phyloP scores from a whole-genome alignment of 23 tunicate species.

The Halocynthia roretzi region DNA sequence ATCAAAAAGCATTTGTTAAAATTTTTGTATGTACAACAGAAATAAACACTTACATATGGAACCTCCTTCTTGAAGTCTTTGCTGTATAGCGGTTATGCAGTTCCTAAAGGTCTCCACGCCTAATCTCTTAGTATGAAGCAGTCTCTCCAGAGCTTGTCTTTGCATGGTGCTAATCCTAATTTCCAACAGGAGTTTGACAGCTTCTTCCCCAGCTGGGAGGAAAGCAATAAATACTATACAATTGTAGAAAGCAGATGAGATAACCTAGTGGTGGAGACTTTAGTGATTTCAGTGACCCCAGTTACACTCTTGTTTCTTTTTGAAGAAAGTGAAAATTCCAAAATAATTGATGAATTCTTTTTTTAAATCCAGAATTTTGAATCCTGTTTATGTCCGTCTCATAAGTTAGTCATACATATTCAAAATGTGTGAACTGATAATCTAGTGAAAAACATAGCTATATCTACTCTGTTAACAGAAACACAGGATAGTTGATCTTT shows the following conservation, averaged over 20 bases:
- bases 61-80: constrained; percentile 18
- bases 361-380: too few species aligned
- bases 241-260: neutral
- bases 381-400: too few species aligned
- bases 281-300: too few species aligned
- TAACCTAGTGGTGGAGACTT: too few species aligned
- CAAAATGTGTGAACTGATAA: too few species aligned
- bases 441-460: too few species aligned
- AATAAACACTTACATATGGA: neutral
- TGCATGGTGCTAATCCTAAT: constrained; percentile 52
- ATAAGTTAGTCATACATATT: too few species aligned
- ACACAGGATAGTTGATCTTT: neutral
- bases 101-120: constrained; percentile 22
- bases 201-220: constrained; percentile 49
- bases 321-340: too few species aligned
- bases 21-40: neutral
- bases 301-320: too few species aligned
- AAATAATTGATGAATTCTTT: neutral
- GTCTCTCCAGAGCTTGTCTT: constrained; percentile 64
- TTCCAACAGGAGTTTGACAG: constrained; percentile 39
- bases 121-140: constrained; percentile 32
- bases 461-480: too few species aligned
- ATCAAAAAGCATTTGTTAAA: too few species aligned
- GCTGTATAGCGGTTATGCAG: constrained; percentile 10
- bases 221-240: neutral